Conservation (phyloP, 2,113 vertebrate genomes). For the Channa maculata region DNA sequence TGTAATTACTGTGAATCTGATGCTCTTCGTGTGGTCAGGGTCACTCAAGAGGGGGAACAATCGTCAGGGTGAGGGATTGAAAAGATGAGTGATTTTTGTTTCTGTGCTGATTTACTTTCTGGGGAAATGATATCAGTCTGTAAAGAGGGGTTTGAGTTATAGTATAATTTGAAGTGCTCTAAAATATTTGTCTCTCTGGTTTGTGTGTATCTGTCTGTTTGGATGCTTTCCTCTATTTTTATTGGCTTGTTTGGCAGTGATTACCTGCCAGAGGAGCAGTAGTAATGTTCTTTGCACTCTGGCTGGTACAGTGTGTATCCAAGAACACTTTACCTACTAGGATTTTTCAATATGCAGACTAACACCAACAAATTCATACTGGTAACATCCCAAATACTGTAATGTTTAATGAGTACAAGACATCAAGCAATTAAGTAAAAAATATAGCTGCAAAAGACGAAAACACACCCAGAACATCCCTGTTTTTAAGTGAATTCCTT, state of each 20-base stretch:
- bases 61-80: conserved; percentile 43
- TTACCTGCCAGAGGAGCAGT: conserved; percentile 52
- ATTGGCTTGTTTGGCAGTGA: conserved; percentile 47
- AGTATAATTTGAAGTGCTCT: conserved; percentile 27
- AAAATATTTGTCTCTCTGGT: conserved; percentile 4
- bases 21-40: conserved; percentile 56
- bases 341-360: conserved; percentile 44
- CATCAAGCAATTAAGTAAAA: not conserved
- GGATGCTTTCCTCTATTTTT: conserved; percentile 16
- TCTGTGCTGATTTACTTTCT: conserved; percentile 28
- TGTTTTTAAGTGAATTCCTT: not conserved
- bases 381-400: conserved; percentile 25
- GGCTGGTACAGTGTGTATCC: conserved; percentile 50
- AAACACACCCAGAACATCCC: too few relatives aligned
- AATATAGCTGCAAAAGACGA: too few relatives aligned
- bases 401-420: not conserved
- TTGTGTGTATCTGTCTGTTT: not conserved
- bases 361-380: conserved; percentile 34
- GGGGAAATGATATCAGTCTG: conserved; percentile 34
- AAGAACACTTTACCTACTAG: conserved; percentile 41
- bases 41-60: conserved; percentile 51
- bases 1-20: conserved; percentile 40
- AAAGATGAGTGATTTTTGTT: conserved; percentile 30
- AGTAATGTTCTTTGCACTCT: conserved; percentile 51
- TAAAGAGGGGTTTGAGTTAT: conserved; percentile 16